Evolutionary conservation across 1,140 invertebrate genomes (phyloP).

Genomic region (Ladona fulva): DNA sequence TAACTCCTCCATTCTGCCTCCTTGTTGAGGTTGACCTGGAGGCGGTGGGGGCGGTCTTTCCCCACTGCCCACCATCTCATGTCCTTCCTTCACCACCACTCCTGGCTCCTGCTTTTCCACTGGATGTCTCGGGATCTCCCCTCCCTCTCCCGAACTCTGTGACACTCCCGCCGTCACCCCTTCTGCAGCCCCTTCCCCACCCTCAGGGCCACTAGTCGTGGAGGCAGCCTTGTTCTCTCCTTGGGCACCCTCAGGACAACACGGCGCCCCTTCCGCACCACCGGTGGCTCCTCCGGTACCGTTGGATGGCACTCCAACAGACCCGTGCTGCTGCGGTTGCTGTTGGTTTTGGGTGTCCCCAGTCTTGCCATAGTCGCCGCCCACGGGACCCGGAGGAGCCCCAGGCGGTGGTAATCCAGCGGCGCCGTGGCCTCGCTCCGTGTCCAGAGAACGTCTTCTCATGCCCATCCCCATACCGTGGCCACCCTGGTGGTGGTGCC

Average conservation of each 20-base stretch:
- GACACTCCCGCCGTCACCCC: neutral
- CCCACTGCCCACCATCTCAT: neutral
- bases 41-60: neutral
- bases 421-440: neutral
- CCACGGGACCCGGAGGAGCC: neutral
- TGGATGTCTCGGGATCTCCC: neutral
- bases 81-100: neutral
- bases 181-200: neutral
- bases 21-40: neutral
- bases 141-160: neutral
- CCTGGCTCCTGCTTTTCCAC: neutral
- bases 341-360: neutral
- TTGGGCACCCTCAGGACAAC: neutral
- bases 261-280: neutral
- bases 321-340: neutral
- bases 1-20: neutral
- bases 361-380: neutral
- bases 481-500: slow-evolving; percentile 11
- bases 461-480: neutral
- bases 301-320: neutral
- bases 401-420: neutral
- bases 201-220: neutral
- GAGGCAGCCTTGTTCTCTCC: neutral
- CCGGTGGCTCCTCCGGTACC: neutral
- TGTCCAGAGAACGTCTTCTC: neutral